Evolutionary conservation across 2,113 vertebrate species (phyloP).

Genomic region (Takifugu flavidus): DNA sequence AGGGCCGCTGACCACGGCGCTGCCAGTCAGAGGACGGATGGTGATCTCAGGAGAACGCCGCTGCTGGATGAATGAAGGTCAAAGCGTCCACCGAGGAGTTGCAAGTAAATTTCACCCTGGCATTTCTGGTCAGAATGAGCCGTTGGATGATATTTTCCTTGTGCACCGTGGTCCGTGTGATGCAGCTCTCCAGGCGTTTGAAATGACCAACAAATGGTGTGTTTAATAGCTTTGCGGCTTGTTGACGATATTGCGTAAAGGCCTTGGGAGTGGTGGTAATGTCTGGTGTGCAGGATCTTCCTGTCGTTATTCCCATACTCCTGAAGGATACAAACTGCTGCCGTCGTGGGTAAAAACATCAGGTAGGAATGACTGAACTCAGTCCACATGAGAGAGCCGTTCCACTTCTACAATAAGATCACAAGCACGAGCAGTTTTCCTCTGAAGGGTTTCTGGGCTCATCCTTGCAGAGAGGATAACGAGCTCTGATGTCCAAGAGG

Average conservation of each 20-base stretch:
- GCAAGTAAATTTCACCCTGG: conserved; percentile 44
- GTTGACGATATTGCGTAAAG: conserved; percentile 36
- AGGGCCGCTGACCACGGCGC: no score
- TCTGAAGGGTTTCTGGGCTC: no score
- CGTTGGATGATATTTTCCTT: conserved; percentile 17
- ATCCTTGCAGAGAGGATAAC: no score
- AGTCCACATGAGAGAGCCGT: no score
- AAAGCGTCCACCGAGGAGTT: conserved; percentile 31
- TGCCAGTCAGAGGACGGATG: background rate
- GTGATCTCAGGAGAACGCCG: conserved; percentile 28
- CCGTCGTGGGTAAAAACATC: background rate
- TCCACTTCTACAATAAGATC: background rate
- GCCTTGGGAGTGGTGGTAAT: conserved; percentile 41
- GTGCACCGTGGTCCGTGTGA: conserved; percentile 31
- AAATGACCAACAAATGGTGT: conserved; percentile 38
- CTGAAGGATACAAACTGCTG: background rate
- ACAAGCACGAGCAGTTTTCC: no score
- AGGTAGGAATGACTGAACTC: no score
- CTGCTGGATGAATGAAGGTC: conserved; percentile 43
- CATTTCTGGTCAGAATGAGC: conserved; percentile 24
- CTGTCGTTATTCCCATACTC: conserved; percentile 49
- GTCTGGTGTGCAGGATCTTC: conserved; percentile 28
- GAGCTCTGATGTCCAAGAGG: no score
- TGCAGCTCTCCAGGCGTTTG: conserved; percentile 38
- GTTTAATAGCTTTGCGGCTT: conserved; percentile 43